Base-by-base conservation (phyloP, 2,797 vertebrate species). In the Cuculus canorus region DNA sequence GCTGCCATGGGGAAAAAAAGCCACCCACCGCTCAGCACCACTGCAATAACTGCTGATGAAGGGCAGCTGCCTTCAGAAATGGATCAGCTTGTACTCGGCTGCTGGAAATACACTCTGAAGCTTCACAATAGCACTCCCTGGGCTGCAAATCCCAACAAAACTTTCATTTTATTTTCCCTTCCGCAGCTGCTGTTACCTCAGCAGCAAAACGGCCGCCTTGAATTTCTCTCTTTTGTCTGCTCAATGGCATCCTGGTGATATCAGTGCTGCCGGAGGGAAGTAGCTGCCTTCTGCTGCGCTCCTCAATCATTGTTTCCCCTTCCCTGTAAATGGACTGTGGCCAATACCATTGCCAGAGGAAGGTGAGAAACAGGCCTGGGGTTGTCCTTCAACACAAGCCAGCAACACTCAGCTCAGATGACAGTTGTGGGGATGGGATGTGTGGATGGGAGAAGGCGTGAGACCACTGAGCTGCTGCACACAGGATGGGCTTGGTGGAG, bases 161-260 rank as follows among this genome's bases (percentile, higher is more conserved):
- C 39, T 83, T 88, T 75, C 43, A 76, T 86, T 91, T 95, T 45
- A n/a, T 18, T 86, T 88, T 83, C 8, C 56, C 52, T 41, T 87
- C 63, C 4, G 1, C 35, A 79, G 41, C 35, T 15, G 1, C 32
- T 60, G 35, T 53, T 95, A 60, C 60, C 9, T 50, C 83, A 81
- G 91, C 72, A n/a, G 88, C 88, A 76, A 52, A 95, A 76, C 21
- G 23, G 35, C 71, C 70, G 91, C 79, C 80, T 71, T 39, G 45
- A 84, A 79, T 69, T 79, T 86, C 68, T 84, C 68, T 33, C 88
- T 94, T 94, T 89, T 93, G 80, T 92, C 77, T 88, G 65, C 86
- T 94, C 70, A 37, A 13, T 9, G 61, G 57, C 32, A 53, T 57
- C 91, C 83, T 39, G 35, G 86, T 80, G 63, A 41, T 27, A 65